phyloP scores from a whole-genome alignment of 2,797 vertebrate genomes.

The Anisognathus igniventris region DNA sequence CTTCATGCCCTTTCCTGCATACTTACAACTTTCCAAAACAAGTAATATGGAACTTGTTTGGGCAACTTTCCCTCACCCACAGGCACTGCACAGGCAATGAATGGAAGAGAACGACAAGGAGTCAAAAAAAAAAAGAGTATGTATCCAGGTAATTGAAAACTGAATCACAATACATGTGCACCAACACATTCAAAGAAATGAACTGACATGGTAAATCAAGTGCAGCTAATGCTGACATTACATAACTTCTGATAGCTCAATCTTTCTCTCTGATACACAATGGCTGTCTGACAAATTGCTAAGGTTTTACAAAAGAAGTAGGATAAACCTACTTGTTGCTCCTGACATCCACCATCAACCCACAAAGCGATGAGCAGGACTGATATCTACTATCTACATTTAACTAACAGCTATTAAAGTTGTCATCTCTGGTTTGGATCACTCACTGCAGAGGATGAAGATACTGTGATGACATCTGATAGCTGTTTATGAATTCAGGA shows the following conservation, averaged over 20 bases:
- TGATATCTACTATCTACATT: not conserved
- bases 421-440: slow-evolving; percentile 18
- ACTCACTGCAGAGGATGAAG: not conserved
- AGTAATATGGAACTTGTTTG: not conserved
- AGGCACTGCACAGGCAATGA: not conserved
- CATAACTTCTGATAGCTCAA: not conserved
- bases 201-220: not conserved
- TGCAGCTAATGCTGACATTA: slow-evolving; percentile 9
- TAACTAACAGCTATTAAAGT: slow-evolving; percentile 24
- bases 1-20: not conserved
- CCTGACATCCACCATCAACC: slow-evolving; percentile 3
- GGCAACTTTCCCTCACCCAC: not conserved
- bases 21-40: not conserved
- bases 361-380: not conserved
- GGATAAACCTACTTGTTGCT: not conserved
- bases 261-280: slow-evolving; percentile 4
- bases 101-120: not conserved
- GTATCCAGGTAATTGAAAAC: not conserved
- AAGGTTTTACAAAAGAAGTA: slow-evolving; percentile 15
- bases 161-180: not conserved
- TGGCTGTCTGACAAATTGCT: slow-evolving; percentile 9
- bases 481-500: not conserved
- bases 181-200: not conserved
- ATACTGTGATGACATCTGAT: not conserved
- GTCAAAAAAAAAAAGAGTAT: not conserved